These are phyloP conservation scores for Limnodromus scolopaceus DNA, from an alignment of 2,797 vertebrate genomes.

Conservation along the genomic window DNA sequence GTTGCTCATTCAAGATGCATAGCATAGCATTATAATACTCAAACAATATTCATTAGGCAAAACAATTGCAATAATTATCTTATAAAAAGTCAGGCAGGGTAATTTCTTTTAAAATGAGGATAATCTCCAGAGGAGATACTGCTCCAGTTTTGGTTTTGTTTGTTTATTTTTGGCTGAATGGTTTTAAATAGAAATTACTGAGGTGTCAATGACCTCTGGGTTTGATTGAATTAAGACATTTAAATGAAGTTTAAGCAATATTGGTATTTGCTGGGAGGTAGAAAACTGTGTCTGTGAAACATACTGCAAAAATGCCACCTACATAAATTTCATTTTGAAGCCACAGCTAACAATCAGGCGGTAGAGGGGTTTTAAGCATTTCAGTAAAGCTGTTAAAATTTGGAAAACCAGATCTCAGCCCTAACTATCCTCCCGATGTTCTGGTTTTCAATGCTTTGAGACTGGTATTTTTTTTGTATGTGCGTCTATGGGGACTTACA, in stretches of 20 bases:
- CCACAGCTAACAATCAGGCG: background rate
- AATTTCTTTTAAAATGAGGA: slow-evolving; percentile 70
- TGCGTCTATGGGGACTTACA: background rate
- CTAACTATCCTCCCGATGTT: background rate
- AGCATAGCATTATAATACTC: slow-evolving; percentile 33
- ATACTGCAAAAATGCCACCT: slow-evolving; percentile 55
- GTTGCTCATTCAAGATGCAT: slow-evolving; percentile 13
- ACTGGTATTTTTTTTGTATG: background rate
- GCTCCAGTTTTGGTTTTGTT: slow-evolving; percentile 54
- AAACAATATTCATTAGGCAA: slow-evolving; percentile 56
- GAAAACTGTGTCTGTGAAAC: slow-evolving; percentile 40
- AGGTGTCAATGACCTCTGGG: slow-evolving; percentile 72
- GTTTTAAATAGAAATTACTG: slow-evolving; percentile 77
- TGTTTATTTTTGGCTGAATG: slow-evolving; percentile 73
- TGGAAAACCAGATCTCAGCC: background rate
- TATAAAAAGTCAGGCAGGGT: slow-evolving; percentile 38
- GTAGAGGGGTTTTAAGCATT: background rate
- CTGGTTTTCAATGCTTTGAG: background rate
- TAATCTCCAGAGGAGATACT: slow-evolving; percentile 58
- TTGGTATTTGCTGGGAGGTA: slow-evolving; percentile 55
- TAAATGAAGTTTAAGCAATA: slow-evolving; percentile 74
- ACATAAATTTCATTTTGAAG: background rate
- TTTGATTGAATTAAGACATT: slow-evolving; percentile 77
- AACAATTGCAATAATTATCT: slow-evolving; percentile 68
- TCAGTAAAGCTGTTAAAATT: background rate